Evolutionary conservation across 2,797 vertebrate species (phyloP), one percentile per base, ranked within the genome.

Genomic region (Liparis tanakae): DNA sequence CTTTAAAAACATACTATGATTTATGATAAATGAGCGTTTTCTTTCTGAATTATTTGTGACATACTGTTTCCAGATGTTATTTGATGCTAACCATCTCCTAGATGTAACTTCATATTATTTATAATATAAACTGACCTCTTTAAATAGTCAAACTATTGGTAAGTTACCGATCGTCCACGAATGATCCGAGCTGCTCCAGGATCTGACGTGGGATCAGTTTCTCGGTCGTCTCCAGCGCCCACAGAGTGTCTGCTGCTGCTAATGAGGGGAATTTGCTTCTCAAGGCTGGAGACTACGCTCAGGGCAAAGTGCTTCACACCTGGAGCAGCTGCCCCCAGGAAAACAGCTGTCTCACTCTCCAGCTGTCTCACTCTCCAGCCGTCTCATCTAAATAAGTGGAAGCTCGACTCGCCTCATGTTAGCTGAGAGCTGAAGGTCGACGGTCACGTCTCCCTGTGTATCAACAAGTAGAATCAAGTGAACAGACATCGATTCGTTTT

Each of bases 381-480:
- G 1, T 76, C 63, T 67, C 53, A 82, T 71, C 70, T 10, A 18
- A 57, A 15, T 9, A 6, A 39, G 62, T 66, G 34, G 64, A 59
- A 10, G 33, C 56, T 61, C 8, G 18, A 66, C 30, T 41, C 43
- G 15, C 3, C 10, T 46, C 30, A 33, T 50, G 65, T 74, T 71
- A 17, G 63, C 64, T 82, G 73, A 81, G 74, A 81, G 83, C 58
- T 81, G 74, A 74, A 85, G 86, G 80, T 69, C 41, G 67, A 83
- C 34, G 70, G 67, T 43, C 85, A 89, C 93, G 93, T 94, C 94
- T 93, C 93, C 94, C 92, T 94, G 84, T 97, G 94, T 91, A 90
- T 92, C 70, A 70, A 76, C 73, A 83, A 74, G 80, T 81, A 74
- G 69, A 85, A 71, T 87, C 79, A 80, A 78, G 56, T 70, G 72